phyloP scores from a whole-genome alignment of 2,888 invertebrate species.

The Anaspis maculata region DNA sequence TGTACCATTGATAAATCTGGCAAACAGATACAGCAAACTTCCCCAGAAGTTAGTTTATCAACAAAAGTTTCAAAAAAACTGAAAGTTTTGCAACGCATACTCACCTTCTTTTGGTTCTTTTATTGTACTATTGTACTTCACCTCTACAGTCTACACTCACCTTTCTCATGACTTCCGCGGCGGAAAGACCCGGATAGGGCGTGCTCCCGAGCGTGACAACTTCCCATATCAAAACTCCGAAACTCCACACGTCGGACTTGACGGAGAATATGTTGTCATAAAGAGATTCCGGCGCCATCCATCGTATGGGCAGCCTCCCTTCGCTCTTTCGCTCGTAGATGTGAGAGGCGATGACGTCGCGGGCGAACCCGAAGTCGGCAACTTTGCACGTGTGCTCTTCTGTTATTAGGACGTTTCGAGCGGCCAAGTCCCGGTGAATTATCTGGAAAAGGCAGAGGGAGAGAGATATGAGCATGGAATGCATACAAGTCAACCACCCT shows the following conservation, averaged over 20 bases:
- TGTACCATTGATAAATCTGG: too few relatives aligned
- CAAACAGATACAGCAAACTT: too few relatives aligned
- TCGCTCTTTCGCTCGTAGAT: slow-evolving; percentile 84
- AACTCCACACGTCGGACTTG: slow-evolving; percentile 94
- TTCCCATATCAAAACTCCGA: slow-evolving; percentile 92
- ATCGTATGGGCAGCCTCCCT: slow-evolving; percentile 59
- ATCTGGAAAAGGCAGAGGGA: slow-evolving; percentile 58
- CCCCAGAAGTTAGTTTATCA: too few relatives aligned
- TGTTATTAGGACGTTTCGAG: slow-evolving; percentile 78
- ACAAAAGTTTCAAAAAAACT: too few relatives aligned
- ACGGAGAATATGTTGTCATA: slow-evolving; percentile 91
- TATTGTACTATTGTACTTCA: too few relatives aligned
- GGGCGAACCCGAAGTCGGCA: slow-evolving; percentile 89
- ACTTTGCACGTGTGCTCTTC: slow-evolving; percentile 86
- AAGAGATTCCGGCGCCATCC: slow-evolving; percentile 95
- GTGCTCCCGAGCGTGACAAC: slow-evolving; percentile 92
- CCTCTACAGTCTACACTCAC: too few relatives aligned
- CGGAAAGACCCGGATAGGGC: slow-evolving; percentile 88
- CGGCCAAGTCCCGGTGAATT: slow-evolving; percentile 85
- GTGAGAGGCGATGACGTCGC: slow-evolving; percentile 81
- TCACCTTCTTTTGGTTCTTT: too few relatives aligned
- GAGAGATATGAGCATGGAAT: background rate
- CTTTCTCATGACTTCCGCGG: slow-evolving; percentile 83
- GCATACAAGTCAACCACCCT: too few relatives aligned
- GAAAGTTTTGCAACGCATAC: too few relatives aligned